These are phyloP conservation scores for Arrhamphus sclerolepis DNA, from an alignment of 2,797 vertebrate species.

Conservation along the genomic window DNA sequence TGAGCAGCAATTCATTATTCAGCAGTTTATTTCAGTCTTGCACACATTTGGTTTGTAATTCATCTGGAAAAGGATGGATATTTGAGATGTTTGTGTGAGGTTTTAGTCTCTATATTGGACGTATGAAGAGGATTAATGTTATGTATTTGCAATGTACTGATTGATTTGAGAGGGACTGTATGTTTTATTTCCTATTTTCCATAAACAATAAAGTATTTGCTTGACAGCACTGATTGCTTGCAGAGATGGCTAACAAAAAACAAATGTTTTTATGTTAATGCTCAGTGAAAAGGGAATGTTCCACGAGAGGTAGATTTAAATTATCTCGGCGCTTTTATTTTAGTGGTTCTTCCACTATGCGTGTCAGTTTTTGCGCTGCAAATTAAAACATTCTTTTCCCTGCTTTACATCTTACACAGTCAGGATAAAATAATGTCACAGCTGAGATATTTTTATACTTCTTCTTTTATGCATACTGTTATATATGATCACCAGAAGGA, in stretches of 20 bases:
- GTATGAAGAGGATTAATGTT: conserved; percentile 21
- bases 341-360: too few relatives aligned
- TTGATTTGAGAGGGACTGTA: not conserved
- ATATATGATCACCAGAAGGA: not conserved
- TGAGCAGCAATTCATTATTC: conserved; percentile 45
- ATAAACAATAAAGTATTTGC: conserved; percentile 43
- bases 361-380: too few relatives aligned
- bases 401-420: not conserved
- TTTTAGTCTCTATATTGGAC: conserved; percentile 18
- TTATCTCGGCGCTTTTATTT: too few relatives aligned
- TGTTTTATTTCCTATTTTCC: conserved; percentile 19
- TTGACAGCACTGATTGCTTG: conserved; percentile 41
- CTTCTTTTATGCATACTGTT: not conserved
- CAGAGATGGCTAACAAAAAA: conserved; percentile 9
- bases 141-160: conserved; percentile 19
- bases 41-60: conserved; percentile 52
- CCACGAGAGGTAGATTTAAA: too few relatives aligned
- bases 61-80: conserved; percentile 16
- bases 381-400: not conserved
- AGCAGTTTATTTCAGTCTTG: conserved; percentile 33
- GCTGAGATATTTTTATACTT: too few relatives aligned
- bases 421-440: too few relatives aligned
- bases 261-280: too few relatives aligned
- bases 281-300: too few relatives aligned
- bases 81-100: conserved; percentile 28